Evolutionary conservation across 2,113 vertebrate species (phyloP), one percentile per base, ranked within the genome.

Genomic region (Aptenodytes forsteri): DNA sequence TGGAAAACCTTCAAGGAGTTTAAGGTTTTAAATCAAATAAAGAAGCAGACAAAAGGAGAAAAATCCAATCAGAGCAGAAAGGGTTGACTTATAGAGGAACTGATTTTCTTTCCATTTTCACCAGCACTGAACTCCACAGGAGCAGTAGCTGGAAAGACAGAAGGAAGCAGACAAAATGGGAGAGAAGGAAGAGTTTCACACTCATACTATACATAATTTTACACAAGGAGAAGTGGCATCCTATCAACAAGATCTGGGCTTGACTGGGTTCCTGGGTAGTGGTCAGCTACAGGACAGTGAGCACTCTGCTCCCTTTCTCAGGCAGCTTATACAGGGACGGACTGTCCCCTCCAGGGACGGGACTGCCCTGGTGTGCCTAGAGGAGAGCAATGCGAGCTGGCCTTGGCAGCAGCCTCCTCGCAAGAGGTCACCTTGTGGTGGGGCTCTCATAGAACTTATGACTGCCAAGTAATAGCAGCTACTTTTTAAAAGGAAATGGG

Each of bases 11-110:
- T 77, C 55, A 26, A 89, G 76, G 25, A 52, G 42, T 38, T 92
- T 85, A 96, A 96, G 67, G 30, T 52, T 93, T 90, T 81, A 90
- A 96, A 96, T 92, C 85, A 87, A 90, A 95, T 96, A 96, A 92
- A 96, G 79, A 56, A 72, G 16, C 85, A 89, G 79, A 61, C 40
- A 52, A 65, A 72, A 72, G 29, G 71, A 85, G 46, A 92, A 93
- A 93, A 97, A 96, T 95, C 85, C 79, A 93, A 96, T 84, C 88
- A 95, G 79, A 83, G 83, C 30, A 95, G 59, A 94, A 93, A 92
- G 65, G 16, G 61, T 42, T 93, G 71, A 32, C 73, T 94, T 76
- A 85, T 6, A 82, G 5, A 72, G 38, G 61, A 95, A 64, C 62
- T 38, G 59, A 34, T 78, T 87, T 89, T 90, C 64, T 50, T 91